phyloP scores from a whole-genome alignment of 2,888 invertebrate genomes.

The Trissolcus japonicus region DNA sequence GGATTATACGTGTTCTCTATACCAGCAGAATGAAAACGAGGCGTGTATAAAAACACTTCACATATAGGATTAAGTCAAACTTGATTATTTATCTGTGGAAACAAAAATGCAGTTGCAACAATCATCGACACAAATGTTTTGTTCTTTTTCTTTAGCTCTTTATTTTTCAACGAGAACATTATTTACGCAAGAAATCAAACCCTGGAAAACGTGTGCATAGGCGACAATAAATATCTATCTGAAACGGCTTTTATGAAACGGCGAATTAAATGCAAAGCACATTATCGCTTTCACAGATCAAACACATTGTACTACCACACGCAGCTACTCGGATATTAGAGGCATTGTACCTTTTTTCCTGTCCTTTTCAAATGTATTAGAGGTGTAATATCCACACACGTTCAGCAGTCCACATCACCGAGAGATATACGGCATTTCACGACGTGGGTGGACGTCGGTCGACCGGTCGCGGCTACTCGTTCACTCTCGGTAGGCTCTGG shows the following conservation, averaged over 20 bases:
- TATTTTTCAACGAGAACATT: background rate
- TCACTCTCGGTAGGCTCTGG: conserved; percentile 56
- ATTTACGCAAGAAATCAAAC: conserved; percentile 19
- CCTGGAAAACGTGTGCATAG: conserved; percentile 11
- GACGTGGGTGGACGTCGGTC: conserved; percentile 70
- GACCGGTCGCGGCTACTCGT: conserved; percentile 56
- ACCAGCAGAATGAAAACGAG: too few species aligned
- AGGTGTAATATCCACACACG: conserved; percentile 71
- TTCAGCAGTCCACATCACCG: conserved; percentile 69
- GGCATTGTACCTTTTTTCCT: conserved; percentile 63
- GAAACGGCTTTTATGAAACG: conserved; percentile 13
- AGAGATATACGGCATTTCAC: conserved; percentile 70
- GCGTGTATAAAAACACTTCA: too few species aligned
- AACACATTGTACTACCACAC: conserved; percentile 26
- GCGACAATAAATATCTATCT: conserved; percentile 29
- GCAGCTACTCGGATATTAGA: conserved; percentile 53
- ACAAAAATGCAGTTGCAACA: too few species aligned
- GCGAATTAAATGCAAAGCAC: conserved; percentile 4
- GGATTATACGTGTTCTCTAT: too few species aligned
- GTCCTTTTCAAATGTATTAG: conserved; percentile 72
- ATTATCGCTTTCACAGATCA: conserved; percentile 13
- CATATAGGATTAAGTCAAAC: too few species aligned
- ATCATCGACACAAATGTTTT: too few species aligned
- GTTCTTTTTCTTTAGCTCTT: too few species aligned
- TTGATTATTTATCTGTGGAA: too few species aligned